Base-by-base conservation (phyloP, 92 coral and sea anemone genomes). In the Epizoanthus scotinus region DNA sequence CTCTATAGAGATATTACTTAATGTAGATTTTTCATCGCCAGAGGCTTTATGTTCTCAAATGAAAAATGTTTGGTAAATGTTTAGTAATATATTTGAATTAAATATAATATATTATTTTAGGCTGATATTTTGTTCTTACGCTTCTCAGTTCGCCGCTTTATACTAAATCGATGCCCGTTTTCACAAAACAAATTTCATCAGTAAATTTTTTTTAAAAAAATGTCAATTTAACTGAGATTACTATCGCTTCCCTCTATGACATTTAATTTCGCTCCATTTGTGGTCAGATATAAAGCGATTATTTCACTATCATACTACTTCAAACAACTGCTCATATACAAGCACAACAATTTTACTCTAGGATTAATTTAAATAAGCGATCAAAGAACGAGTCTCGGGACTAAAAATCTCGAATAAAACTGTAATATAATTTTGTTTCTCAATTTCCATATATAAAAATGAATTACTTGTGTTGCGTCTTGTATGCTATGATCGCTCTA, bases 191-290 rank as follows among this genome's bases (percentile, higher is more conserved):
- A 57, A 17, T 56, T 56, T 58, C 24, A 74, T 52, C 26, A 58
- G 29, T 27, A 57, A 73, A 58, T 75, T 58, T 59, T 75, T 58
- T 38, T 4, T 8, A 10, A 7, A 63, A 74, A 38, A 60, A 59
- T 10, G 56, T 58, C 42, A 74, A 74, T 74, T 74, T 58, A 74
- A 31, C 67, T 74, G 17, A 56, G 81, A 75, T 75, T 75, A 21
- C 68, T 75, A 75, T 75, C 81, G 40, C 81, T 8, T 38, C 19
- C 53, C 42, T 75, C 49, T 63, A 75, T 59, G 81, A 75, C 81
- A 75, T 75, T 75, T 75, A 75, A 75, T 75, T 75, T 75, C 81
- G 56, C 81, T 57, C 68, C 68, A 75, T 75, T 75, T 75, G 81
- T 36, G 81, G 81, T 75, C 52, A 58, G 81, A 59, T 75, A 58